Percentiles rank a stretch among this genome's conserved stretches.
Evolutionary conservation across 1,140 invertebrate species (phyloP).

Genomic region (Conopomorpha cramerella): DNA sequence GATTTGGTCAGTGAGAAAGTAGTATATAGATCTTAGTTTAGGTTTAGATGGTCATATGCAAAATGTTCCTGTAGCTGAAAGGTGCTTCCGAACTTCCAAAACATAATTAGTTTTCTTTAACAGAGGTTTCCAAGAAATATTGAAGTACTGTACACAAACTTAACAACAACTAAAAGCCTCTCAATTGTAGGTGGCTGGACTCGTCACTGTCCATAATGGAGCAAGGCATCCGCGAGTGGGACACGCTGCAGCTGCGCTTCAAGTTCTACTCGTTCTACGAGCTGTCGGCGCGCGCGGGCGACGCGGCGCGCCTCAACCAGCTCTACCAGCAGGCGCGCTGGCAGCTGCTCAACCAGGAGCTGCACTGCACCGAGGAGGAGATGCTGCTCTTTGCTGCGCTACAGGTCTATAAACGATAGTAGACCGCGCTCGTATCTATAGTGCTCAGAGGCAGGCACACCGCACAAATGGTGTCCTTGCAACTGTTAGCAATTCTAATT

Average conservation of each 20-base stretch:
- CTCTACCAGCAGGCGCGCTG: slow-evolving; percentile 99
- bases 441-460: too few species aligned
- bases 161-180: not conserved
- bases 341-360: slow-evolving; percentile 95
- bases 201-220: slow-evolving; percentile 98
- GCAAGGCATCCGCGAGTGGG: slow-evolving; percentile 93
- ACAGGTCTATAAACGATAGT: slow-evolving; percentile 67
- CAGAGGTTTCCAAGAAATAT: too few species aligned
- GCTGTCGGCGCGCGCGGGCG: slow-evolving; percentile 87
- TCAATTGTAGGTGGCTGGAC: slow-evolving; percentile 83
- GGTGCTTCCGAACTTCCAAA: too few species aligned
- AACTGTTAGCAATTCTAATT: too few species aligned
- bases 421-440: too few species aligned
- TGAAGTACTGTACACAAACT: too few species aligned
- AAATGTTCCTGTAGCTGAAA: too few species aligned
- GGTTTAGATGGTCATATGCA: too few species aligned
- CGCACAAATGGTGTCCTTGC: too few species aligned
- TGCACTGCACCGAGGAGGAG: slow-evolving; percentile 99
- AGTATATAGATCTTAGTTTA: too few species aligned
- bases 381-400: slow-evolving; percentile 97
- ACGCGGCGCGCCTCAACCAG: slow-evolving; percentile 96
- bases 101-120: too few species aligned
- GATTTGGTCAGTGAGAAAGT: too few species aligned
- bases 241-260: slow-evolving; percentile 84
- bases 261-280: slow-evolving; percentile 95